A percentile compares a stretch with the other conserved stretches of the same genome.
Evolutionary conservation across 2,797 vertebrate genomes (phyloP).

Genomic region (Onychomys arenicola): DNA sequence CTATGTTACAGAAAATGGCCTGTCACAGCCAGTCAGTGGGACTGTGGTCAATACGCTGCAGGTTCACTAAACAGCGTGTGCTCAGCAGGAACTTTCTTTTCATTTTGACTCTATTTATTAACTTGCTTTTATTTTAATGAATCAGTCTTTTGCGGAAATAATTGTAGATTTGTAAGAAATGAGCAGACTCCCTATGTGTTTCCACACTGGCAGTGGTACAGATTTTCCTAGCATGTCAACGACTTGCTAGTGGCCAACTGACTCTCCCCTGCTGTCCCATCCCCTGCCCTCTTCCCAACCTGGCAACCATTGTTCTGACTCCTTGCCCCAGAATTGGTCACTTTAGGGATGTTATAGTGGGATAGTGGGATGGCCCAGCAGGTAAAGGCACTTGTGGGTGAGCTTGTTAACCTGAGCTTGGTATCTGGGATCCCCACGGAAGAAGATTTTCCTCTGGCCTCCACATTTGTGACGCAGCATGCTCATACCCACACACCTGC

Average conservation of each 20-base stretch:
- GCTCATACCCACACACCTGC: not conserved
- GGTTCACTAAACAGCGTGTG: too few species aligned
- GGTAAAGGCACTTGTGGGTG: not conserved
- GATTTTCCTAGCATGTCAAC: not conserved
- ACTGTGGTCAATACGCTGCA: rapidly evolving
- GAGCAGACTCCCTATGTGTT: not conserved
- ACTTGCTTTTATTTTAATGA: not conserved
- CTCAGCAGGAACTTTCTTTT: not conserved
- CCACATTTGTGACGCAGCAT: too few species aligned
- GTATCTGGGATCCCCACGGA: not conserved
- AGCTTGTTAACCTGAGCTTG: not conserved
- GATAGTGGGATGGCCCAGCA: not conserved
- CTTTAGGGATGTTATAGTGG: not conserved
- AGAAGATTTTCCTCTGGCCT: not conserved
- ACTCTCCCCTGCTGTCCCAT: not conserved
- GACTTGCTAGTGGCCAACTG: not conserved
- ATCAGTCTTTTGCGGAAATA: not conserved
- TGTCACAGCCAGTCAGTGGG: not conserved
- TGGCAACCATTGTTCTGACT: not conserved
- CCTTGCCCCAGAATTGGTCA: not conserved
- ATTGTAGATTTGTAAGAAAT: not conserved
- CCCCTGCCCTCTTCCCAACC: not conserved
- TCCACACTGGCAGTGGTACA: rapidly evolving
- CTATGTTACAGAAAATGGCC: not conserved
- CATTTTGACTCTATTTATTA: not conserved